phyloP scores from a whole-genome alignment of 2,888 invertebrate species.

The Luperina testacea region DNA sequence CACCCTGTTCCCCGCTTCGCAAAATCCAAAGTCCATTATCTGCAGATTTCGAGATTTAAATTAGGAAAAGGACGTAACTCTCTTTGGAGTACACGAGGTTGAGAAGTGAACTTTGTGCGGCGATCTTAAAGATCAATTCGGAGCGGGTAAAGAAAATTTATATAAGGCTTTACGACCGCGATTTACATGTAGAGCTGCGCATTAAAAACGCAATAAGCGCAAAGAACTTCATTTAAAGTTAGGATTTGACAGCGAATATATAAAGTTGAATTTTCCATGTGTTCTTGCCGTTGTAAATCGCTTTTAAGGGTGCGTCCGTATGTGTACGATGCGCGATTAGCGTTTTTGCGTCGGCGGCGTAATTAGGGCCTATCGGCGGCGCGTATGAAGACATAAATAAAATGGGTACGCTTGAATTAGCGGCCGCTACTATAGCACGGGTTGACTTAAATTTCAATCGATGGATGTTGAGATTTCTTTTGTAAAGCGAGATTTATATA shows the following conservation, averaged over 20 bases:
- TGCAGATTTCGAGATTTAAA: slow-evolving; percentile 34
- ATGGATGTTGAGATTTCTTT: slow-evolving; percentile 77
- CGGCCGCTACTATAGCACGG: slow-evolving; percentile 75
- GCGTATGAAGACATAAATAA: slow-evolving; percentile 90
- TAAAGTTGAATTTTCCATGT: slow-evolving; percentile 48
- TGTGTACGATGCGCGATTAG: slow-evolving; percentile 86
- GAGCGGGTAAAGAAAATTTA: slow-evolving; percentile 7
- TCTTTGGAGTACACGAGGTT: slow-evolving; percentile 14
- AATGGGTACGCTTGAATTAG: slow-evolving; percentile 85
- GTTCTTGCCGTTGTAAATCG: slow-evolving; percentile 46
- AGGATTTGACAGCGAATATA: not conserved
- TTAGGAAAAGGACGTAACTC: slow-evolving; percentile 59
- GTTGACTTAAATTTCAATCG: slow-evolving; percentile 84
- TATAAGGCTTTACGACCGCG: slow-evolving; percentile 58
- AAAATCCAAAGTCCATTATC: slow-evolving; percentile 24
- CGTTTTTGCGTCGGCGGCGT: slow-evolving; percentile 87
- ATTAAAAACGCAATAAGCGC: slow-evolving; percentile 50
- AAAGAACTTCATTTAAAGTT: slow-evolving; percentile 18
- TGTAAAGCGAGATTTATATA: slow-evolving; percentile 62
- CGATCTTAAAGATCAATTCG: slow-evolving; percentile 30
- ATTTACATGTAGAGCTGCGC: slow-evolving; percentile 46
- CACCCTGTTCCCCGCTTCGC: not conserved
- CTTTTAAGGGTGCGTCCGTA: slow-evolving; percentile 64
- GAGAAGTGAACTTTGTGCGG: slow-evolving; percentile 21
- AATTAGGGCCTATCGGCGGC: slow-evolving; percentile 90